Percentiles rank a stretch among this genome's conserved stretches.
phyloP scores from a whole-genome alignment of 2,888 invertebrate species.

The Chymomyza fuscimana region DNA sequence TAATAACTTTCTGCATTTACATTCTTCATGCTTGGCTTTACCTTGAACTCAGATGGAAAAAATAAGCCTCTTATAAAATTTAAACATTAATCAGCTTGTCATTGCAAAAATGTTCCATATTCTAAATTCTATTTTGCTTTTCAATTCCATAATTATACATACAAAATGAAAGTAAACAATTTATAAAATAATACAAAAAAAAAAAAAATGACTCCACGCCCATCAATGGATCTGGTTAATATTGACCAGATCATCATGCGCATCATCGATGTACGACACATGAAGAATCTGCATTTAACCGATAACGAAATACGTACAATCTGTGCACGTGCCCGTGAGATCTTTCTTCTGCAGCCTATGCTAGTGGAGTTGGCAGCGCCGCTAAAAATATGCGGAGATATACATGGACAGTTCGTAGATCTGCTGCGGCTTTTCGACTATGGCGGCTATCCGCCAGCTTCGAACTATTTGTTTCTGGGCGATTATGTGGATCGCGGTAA shows the following conservation, averaged over 20 bases:
- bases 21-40: too few species aligned
- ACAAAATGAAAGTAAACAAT: too few species aligned
- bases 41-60: too few species aligned
- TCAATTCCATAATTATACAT: too few species aligned
- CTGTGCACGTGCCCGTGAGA: conserved; percentile 40
- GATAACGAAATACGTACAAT: conserved; percentile 42
- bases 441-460: conserved; percentile 98
- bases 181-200: too few species aligned
- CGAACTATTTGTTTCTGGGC: conserved; percentile 97
- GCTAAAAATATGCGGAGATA: conserved; percentile 46
- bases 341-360: conserved; percentile 48
- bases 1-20: too few species aligned
- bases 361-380: conserved; percentile 61
- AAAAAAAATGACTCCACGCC: neutral
- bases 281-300: conserved; percentile 41
- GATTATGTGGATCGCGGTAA: conserved; percentile 98
- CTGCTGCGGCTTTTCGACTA: conserved; percentile 96
- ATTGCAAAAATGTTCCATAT: too few species aligned
- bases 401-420: conserved; percentile 48
- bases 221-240: neutral
- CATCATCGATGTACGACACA: conserved; percentile 44
- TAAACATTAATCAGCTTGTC: too few species aligned
- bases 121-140: too few species aligned
- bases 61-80: too few species aligned
- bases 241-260: conserved; percentile 45